phyloP scores from a whole-genome alignment of 2,888 invertebrate genomes.

The Megaustenia siamemsis region DNA sequence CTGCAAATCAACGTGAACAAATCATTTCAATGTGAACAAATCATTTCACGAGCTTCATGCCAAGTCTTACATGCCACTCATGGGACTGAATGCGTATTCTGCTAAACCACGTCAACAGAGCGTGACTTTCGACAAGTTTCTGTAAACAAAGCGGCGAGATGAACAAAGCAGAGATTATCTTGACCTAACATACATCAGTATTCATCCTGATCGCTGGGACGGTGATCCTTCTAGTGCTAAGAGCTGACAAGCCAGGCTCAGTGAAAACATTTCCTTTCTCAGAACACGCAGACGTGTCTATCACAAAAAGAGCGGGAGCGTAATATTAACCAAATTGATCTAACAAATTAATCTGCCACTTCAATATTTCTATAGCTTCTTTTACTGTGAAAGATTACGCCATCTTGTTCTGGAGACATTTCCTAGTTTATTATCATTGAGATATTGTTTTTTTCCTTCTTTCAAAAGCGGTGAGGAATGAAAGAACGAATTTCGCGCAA shows the following conservation, averaged over 20 bases:
- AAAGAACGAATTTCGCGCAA: no score
- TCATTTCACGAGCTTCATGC: not conserved
- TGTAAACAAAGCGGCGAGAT: not conserved
- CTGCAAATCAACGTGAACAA: no score
- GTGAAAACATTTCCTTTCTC: not conserved
- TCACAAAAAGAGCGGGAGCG: not conserved
- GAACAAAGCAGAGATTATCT: not conserved
- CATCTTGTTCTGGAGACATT: not conserved
- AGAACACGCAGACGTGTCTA: not conserved
- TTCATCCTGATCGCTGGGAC: no score
- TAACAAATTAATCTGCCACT: conserved; percentile 11
- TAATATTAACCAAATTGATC: not conserved
- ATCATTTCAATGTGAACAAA: no score
- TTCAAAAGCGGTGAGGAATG: no score
- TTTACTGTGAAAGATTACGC: not conserved
- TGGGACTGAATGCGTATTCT: not conserved
- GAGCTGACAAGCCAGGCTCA: not conserved
- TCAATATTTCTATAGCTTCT: not conserved
- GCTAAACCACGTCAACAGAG: not conserved
- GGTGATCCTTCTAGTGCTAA: not conserved
- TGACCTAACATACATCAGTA: not conserved
- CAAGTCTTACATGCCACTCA: not conserved
- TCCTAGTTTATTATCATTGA: no score
- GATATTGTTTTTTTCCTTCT: no score
- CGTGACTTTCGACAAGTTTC: not conserved